Evolutionary conservation across 2,888 invertebrate genomes (phyloP).

Genomic region (Nysson spinosus): DNA sequence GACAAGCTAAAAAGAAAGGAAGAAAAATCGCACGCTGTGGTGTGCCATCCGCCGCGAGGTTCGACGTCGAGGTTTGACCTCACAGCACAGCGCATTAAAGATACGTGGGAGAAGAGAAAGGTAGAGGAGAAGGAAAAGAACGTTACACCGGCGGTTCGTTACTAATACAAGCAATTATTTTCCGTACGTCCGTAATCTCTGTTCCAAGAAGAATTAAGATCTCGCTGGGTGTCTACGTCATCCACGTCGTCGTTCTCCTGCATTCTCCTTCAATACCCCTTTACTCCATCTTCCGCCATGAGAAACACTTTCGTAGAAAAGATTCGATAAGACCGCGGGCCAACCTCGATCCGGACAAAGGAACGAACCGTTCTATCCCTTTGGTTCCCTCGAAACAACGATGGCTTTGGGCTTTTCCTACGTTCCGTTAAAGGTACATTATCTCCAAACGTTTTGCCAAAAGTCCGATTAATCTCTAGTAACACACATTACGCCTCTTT

Average conservation of each 20-base stretch:
- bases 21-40: no score
- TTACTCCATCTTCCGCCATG: neutral
- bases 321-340: slow-evolving; percentile 3
- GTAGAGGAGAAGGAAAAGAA: neutral
- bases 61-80: no score
- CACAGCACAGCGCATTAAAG: neutral
- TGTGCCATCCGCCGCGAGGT: no score
- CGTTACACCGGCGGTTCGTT: neutral
- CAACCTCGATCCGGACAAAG: neutral
- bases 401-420: neutral
- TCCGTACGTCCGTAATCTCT: slow-evolving; percentile 1
- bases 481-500: no score
- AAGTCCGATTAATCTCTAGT: no score
- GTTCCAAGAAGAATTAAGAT: slow-evolving; percentile 20
- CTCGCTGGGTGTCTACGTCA: neutral
- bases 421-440: neutral
- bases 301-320: slow-evolving; percentile 15
- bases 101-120: neutral
- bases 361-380: slow-evolving; percentile 12
- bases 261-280: neutral
- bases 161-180: neutral
- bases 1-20: no score
- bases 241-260: neutral
- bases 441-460: neutral
- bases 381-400: neutral